Conservation (phyloP, 2,797 vertebrate genomes). For the Lacerta agilis region DNA sequence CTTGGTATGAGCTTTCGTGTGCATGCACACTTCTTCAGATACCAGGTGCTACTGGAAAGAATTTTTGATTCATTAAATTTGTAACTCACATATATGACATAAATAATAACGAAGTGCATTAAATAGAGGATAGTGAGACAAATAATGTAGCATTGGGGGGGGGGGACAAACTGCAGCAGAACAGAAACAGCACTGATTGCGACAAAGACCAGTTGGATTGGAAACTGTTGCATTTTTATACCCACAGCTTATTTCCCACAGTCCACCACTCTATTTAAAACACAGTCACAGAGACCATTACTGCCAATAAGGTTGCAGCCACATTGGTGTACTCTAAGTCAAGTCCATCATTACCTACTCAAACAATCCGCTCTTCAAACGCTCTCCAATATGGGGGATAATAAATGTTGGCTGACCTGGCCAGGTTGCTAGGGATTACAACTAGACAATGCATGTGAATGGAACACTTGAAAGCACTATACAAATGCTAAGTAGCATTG, state of each 20-base stretch:
- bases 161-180: too few species aligned
- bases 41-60: too few species aligned
- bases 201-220: too few species aligned
- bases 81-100: too few species aligned
- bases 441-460: neutral
- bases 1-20: too few species aligned
- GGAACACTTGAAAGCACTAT: neutral
- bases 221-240: too few species aligned
- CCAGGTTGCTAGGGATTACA: neutral
- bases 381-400: neutral
- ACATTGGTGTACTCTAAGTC: neutral
- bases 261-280: neutral
- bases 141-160: too few species aligned
- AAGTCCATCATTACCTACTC: neutral
- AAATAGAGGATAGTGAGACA: too few species aligned
- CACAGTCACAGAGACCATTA: neutral
- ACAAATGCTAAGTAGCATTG: neutral
- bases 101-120: too few species aligned
- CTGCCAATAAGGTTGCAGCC: neutral
- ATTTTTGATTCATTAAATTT: too few species aligned
- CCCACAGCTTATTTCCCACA: neutral
- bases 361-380: neutral
- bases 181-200: too few species aligned
- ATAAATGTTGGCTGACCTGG: neutral
- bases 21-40: too few species aligned